These are phyloP conservation scores for Wasmannia auropunctata DNA, from an alignment of 1,140 invertebrate genomes.

Conservation along the genomic window DNA sequence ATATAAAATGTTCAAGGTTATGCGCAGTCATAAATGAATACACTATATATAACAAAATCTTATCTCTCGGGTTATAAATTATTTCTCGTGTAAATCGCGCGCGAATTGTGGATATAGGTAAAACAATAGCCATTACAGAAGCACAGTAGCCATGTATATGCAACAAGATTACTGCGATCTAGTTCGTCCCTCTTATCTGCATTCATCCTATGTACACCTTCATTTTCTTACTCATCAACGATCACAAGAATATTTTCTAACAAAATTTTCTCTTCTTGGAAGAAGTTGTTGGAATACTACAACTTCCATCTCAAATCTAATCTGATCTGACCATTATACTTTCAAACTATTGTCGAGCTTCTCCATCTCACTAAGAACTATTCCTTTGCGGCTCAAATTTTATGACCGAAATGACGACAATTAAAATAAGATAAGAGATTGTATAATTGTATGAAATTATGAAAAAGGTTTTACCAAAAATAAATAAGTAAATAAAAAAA, in stretches of 20 bases:
- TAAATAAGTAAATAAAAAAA: not conserved
- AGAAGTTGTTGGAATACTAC: too few relatives aligned
- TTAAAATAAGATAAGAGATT: not conserved
- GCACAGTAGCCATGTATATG: conserved; percentile 20
- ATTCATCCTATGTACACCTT: too few relatives aligned
- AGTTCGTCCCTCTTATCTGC: conserved; percentile 59
- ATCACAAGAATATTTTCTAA: too few relatives aligned
- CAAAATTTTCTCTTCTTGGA: too few relatives aligned
- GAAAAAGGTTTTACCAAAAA: not conserved
- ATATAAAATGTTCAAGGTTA: too few relatives aligned
- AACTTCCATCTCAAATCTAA: too few relatives aligned
- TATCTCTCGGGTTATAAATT: conserved; percentile 65
- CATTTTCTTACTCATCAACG: too few relatives aligned
- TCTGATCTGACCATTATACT: too few relatives aligned
- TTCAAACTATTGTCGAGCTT: too few relatives aligned
- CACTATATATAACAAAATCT: conserved; percentile 73
- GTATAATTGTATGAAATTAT: not conserved
- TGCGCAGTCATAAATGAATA: too few relatives aligned
- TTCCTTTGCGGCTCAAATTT: too few relatives aligned
- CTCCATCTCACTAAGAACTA: too few relatives aligned
- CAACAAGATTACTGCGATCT: conserved; percentile 69
- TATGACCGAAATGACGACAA: not conserved
- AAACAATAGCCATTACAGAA: conserved; percentile 36
- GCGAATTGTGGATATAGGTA: conserved; percentile 27
- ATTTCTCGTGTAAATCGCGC: conserved; percentile 56